phyloP scores from a whole-genome alignment of 2,113 vertebrate genomes.

The Cochlearius cochlearius region DNA sequence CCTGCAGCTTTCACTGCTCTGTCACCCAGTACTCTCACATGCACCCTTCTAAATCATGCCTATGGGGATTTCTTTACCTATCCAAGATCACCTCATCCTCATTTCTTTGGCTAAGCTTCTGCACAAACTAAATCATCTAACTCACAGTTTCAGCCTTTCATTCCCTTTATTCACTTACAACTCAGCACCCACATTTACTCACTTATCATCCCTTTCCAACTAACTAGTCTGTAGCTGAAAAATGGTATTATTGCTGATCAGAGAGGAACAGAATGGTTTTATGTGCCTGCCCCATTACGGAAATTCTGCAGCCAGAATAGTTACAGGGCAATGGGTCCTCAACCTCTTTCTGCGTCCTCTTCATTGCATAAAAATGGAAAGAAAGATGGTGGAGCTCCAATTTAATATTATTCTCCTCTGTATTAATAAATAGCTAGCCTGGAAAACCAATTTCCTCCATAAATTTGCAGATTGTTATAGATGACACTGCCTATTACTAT shows the following conservation, averaged over 20 bases:
- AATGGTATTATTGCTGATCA: neutral
- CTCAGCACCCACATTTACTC: neutral
- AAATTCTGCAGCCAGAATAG: neutral
- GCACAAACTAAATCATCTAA: neutral
- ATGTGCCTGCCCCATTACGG: neutral
- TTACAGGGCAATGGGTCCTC: neutral
- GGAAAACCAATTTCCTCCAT: constrained; percentile 29
- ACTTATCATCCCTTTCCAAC: neutral
- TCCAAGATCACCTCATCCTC: neutral
- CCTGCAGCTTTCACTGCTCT: neutral
- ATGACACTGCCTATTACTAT: constrained; percentile 26
- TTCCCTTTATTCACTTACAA: neutral
- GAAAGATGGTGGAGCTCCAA: neutral
- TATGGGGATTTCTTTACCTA: neutral
- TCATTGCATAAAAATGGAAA: neutral
- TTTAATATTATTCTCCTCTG: neutral
- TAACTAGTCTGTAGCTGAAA: neutral
- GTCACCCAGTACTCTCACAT: neutral
- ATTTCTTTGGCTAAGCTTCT: neutral
- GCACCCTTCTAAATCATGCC: neutral
- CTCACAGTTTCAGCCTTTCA: neutral
- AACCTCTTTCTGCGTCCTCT: neutral
- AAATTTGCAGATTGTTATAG: constrained; percentile 30
- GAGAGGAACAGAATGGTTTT: neutral
- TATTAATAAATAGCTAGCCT: constrained; percentile 4